Percentiles rank a stretch among this genome's conserved stretches.
These are phyloP conservation scores for Chrosomus eos DNA, from an alignment of 2,797 vertebrate genomes.

Conservation along the genomic window DNA sequence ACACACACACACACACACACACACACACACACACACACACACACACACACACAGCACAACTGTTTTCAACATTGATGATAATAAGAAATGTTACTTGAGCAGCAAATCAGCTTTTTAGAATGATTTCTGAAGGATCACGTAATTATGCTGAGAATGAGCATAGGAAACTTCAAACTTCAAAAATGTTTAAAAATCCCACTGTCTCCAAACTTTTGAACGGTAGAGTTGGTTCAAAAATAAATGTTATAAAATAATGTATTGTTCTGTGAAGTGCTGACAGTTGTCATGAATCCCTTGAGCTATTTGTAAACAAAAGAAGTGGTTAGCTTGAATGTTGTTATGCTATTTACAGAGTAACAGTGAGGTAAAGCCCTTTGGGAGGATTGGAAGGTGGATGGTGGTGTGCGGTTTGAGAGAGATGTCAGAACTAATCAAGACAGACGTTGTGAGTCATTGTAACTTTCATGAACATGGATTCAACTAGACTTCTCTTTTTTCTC, in stretches of 20 bases:
- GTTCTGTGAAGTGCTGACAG: not conserved
- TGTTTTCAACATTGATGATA: not conserved
- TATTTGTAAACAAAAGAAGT: slow-evolving; percentile 11
- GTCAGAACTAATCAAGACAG: slow-evolving; percentile 35
- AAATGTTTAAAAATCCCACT: not conserved
- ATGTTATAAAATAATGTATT: not conserved
- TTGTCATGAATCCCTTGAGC: not conserved
- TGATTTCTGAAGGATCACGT: not conserved
- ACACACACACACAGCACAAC: too few relatives aligned
- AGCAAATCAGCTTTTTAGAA: not conserved
- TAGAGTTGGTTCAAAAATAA: not conserved
- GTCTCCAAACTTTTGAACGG: not conserved
- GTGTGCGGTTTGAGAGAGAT: slow-evolving; percentile 8
- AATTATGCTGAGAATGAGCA: not conserved
- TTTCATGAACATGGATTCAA: slow-evolving; percentile 15
- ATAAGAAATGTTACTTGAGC: not conserved
- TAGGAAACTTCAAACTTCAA: not conserved
- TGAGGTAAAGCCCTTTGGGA: slow-evolving; percentile 27
- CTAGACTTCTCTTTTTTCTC: not conserved
- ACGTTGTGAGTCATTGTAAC: slow-evolving; percentile 16
- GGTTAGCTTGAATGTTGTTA: slow-evolving; percentile 22
- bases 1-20: too few relatives aligned
- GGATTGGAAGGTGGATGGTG: not conserved
- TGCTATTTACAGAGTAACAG: slow-evolving; percentile 9
- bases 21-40: too few relatives aligned